Percentiles rank a stretch among this genome's conserved stretches.
Conservation (phyloP, 2,797 vertebrate species). For the Halcyon smyrnensis region DNA sequence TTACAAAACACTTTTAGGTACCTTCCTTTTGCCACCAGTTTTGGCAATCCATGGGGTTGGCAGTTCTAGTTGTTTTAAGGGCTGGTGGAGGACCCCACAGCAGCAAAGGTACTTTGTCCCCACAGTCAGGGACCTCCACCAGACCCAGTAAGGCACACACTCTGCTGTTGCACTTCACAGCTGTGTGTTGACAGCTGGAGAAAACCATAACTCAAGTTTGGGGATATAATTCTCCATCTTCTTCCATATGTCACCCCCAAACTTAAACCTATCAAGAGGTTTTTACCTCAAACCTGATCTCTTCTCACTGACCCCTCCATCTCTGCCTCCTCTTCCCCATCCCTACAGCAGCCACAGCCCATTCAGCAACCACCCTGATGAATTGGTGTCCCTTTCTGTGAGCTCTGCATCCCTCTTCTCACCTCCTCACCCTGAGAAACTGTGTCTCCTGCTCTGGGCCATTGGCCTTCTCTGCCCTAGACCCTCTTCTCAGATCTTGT, state of each 20-base stretch:
- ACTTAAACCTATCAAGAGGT: neutral
- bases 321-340: neutral
- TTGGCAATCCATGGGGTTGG: neutral
- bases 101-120: accelerated
- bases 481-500: neutral
- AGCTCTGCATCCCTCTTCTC: neutral
- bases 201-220: neutral
- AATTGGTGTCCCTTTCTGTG: neutral
- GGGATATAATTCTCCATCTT: neutral
- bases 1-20: neutral
- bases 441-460: accelerated
- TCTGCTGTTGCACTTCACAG: neutral
- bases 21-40: neutral
- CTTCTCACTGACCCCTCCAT: neutral
- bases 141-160: accelerated
- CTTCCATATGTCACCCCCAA: neutral
- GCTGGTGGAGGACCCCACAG: neutral
- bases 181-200: neutral
- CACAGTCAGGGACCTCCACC: neutral
- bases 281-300: neutral
- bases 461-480: accelerated
- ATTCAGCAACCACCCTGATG: accelerated
- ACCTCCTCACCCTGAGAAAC: neutral
- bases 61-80: neutral
- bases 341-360: neutral